Evolutionary conservation across 1,140 invertebrate genomes (phyloP), one percentile per base, ranked within the genome.

Genomic region (Galendromus occidentalis): DNA sequence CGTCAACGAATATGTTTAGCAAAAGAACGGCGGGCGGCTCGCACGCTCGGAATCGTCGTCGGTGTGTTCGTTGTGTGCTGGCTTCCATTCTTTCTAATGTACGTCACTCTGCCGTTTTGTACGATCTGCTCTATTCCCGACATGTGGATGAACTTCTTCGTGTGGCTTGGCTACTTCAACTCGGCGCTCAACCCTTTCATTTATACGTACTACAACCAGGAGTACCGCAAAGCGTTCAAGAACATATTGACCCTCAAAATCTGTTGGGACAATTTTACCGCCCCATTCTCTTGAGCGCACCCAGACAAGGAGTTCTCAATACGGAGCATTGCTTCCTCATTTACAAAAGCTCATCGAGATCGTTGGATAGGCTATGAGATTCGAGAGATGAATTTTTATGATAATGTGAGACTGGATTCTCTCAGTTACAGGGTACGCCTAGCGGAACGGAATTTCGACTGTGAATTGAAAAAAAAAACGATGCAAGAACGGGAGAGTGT

Each of bases 151-250:
- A 88, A 90, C 74, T 88, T 91, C 72, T 88, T 91, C 70, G 91
- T 88, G 30, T 98, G 94, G 94, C 81, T 98, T 42, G 94, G 94
- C 25, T 98, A 98, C 75, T 84, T 95, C 66, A 98, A 98, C 77
- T 95, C 91, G 25, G 88, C 88, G n/a, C 80, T 96, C 12, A 97
- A 97, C 77, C 93, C 93, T 12, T 82, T 96, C 70, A 96, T 97
- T 69, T 98, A 97, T 76, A 95, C 91, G 20, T 94, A 95, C 74
- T 97, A 95, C 75, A 96, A 97, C 78, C 81, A 93, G 73, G 93
- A 97, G 74, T 98, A 96, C 76, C 81, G 92, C 66, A 81, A 85
- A 72, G 91, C 92, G 2, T 98, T 97, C 74, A 89, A 91, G 73
- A 59, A 59, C 33, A 29, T 59, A 12, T 22, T 59, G 25, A 59